phyloP scores from a whole-genome alignment of 1,140 invertebrate genomes.

The Drosophila lini region DNA sequence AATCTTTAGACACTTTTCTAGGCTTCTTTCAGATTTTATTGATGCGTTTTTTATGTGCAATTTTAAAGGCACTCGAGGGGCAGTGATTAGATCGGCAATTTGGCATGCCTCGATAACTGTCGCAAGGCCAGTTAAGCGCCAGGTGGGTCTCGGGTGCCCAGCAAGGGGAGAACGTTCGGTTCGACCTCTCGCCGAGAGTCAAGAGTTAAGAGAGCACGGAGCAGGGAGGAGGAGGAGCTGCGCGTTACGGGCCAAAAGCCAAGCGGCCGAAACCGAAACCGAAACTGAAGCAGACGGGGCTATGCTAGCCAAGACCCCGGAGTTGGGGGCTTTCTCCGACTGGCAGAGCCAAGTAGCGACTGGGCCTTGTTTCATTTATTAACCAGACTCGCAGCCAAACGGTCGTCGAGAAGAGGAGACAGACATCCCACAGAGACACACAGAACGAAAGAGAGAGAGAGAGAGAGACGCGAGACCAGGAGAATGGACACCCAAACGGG shows the following conservation, averaged over 20 bases:
- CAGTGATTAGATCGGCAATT: constrained; percentile 81
- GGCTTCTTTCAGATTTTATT: not conserved
- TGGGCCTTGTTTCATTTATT: constrained; percentile 64
- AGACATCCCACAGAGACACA: not conserved
- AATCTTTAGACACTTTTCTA: not conserved
- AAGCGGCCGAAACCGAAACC: constrained; percentile 60
- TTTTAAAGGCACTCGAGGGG: constrained; percentile 6
- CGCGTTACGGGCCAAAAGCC: constrained; percentile 65
- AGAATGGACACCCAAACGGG: not conserved
- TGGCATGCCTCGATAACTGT: constrained; percentile 79
- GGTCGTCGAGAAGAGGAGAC: constrained; percentile 30
- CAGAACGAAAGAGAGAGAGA: not conserved
- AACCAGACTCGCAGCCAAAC: constrained; percentile 62
- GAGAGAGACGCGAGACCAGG: not conserved
- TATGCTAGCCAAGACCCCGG: not conserved
- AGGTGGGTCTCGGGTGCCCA: not conserved
- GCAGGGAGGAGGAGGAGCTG: not conserved
- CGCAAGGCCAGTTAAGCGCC: constrained; percentile 53
- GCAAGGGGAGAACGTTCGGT: constrained; percentile 55
- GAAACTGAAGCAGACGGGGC: not conserved
- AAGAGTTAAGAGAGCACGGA: not conserved
- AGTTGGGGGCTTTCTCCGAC: constrained; percentile 52
- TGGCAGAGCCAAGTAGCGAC: constrained; percentile 8
- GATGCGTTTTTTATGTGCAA: not conserved
- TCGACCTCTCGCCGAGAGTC: constrained; percentile 14